These are phyloP conservation scores for Thripadectes ignobilis DNA, from an alignment of 2,797 vertebrate species.

Conservation along the genomic window DNA sequence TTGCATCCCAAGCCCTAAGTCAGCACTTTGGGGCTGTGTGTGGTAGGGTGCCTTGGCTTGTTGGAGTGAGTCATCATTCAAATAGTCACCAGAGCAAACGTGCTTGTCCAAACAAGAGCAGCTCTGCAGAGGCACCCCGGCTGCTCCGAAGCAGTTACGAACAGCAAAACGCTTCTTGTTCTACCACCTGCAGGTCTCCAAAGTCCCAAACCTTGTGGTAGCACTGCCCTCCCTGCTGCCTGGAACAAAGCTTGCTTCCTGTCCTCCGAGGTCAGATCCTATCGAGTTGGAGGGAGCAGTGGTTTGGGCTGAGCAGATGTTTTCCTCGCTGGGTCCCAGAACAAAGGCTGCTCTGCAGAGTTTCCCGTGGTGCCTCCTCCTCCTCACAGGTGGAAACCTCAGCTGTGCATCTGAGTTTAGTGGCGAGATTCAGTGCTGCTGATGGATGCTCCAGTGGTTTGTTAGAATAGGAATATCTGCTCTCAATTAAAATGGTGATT, in stretches of 20 bases:
- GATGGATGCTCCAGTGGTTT: neutral
- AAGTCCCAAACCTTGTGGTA: accelerated
- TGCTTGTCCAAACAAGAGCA: constrained; percentile 69
- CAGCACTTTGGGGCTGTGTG: constrained; percentile 59
- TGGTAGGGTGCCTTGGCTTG: constrained; percentile 68
- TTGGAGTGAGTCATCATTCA: constrained; percentile 72
- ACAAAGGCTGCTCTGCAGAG: neutral
- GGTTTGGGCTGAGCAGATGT: neutral
- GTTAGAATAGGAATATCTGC: neutral
- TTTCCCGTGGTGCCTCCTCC: neutral
- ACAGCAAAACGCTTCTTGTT: neutral
- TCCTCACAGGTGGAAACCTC: neutral
- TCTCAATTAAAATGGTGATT: neutral
- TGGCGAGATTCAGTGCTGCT: neutral
- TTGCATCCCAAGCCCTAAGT: constrained; percentile 60
- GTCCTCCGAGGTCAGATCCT: neutral
- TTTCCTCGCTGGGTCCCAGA: neutral
- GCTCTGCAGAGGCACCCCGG: neutral
- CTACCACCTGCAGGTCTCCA: neutral
- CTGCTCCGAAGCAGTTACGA: neutral
- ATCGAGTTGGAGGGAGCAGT: neutral
- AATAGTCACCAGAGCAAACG: constrained; percentile 36
- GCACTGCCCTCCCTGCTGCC: neutral
- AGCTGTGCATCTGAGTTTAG: accelerated
- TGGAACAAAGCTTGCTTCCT: neutral